These are phyloP conservation scores for Cladopsammia gracilis DNA, from an alignment of 64 coral and sea anemone genomes.

Conservation along the genomic window DNA sequence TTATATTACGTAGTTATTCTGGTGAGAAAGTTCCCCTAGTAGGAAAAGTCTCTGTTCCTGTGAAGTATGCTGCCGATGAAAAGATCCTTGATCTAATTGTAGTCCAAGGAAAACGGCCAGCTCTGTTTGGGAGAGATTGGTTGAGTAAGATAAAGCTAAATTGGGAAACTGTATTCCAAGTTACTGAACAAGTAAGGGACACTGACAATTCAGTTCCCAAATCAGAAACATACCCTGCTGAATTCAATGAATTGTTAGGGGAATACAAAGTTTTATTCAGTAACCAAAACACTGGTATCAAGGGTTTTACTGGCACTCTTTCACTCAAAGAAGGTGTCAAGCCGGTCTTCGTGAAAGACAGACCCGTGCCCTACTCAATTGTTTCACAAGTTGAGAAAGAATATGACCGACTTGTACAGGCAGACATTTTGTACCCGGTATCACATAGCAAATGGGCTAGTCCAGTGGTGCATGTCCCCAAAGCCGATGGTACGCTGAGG, in stretches of 20 bases:
- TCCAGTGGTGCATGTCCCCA: too few species aligned
- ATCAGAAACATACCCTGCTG: background rate
- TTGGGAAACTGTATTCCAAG: constrained; percentile 3
- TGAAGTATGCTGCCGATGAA: background rate
- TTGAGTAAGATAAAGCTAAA: constrained; percentile 28
- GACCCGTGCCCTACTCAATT: too few species aligned
- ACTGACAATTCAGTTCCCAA: background rate
- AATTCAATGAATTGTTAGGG: background rate
- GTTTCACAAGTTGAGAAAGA: too few species aligned
- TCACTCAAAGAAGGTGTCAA: too few species aligned
- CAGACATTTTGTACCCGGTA: too few species aligned
- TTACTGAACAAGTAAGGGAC: background rate
- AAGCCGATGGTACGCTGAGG: too few species aligned
- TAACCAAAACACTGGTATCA: background rate
- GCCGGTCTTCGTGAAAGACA: too few species aligned
- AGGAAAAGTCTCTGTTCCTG: constrained; percentile 23
- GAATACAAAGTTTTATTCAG: background rate
- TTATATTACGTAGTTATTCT: constrained; percentile 42
- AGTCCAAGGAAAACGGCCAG: constrained; percentile 44
- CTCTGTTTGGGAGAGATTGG: constrained; percentile 62
- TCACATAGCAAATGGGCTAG: too few species aligned
- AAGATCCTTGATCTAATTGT: constrained; percentile 12
- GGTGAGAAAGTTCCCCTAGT: constrained; percentile 56
- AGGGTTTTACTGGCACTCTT: too few species aligned
- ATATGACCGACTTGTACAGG: too few species aligned